Evolutionary conservation across 2,797 vertebrate species (phyloP), one percentile per base, ranked within the genome.

Genomic region (Allobates femoralis): DNA sequence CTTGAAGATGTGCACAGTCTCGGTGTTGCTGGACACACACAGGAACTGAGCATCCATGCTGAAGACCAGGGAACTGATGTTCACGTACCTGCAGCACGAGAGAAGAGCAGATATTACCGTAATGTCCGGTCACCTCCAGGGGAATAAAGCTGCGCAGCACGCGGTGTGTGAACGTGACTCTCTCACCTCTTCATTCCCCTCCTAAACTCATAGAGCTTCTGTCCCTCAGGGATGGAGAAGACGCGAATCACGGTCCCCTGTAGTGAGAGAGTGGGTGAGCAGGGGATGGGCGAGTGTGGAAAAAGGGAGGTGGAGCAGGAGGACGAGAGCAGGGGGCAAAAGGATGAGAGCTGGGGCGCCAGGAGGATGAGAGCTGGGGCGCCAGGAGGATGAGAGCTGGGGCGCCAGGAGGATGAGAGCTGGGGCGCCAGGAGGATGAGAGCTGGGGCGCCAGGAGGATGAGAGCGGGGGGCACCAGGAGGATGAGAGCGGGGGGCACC

Each of bases 1-100:
- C 93, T 96, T 98, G 91, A 99, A 99, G 92, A 99, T 95, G 90
- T 99, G 98, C 86, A 99, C 96, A 0, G 98, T 99, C 93, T 99
- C 97, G 0, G 98, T 99, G 93, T 99, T 99, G 92, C 98, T 99
- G 73, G 97, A 98, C 34, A 97, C 96, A 46, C 97, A 98, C 84
- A 99, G 96, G 94, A 97, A 99, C 90, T 97, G 96, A 0, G 96
- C 96, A 77, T 99, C 97, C 89, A 95, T 96, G 21, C 97, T 99
- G 95, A 99, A 99, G 62, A 96, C 97, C 51, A 99, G 92, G 15
- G 97, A 98, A 93, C 95, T 96, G 91, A 99, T 99, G 79, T 93
- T 97, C 92, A 99, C 98, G 0, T 98, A 99, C 94, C 98, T 99
- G 87, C 30, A 56, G 26, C 50, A 67, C 78, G 26, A 67, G 81